These are phyloP conservation scores for Drosophila pseudoananassae DNA, from an alignment of 1,140 invertebrate genomes.

Conservation along the genomic window DNA sequence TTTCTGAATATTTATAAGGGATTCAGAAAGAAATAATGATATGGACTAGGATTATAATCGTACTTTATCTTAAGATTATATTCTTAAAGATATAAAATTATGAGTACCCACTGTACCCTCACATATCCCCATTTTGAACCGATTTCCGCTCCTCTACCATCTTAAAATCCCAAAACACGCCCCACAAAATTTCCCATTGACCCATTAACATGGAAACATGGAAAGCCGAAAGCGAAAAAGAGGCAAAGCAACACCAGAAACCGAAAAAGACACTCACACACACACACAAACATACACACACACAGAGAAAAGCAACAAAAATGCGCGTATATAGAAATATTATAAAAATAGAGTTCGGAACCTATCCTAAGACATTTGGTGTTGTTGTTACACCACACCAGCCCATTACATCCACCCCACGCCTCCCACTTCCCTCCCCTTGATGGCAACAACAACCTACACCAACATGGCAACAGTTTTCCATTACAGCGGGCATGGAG, in stretches of 20 bases:
- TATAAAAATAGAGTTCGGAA: constrained; percentile 65
- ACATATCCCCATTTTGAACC: constrained; percentile 20
- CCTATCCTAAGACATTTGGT: constrained; percentile 73
- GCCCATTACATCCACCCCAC: constrained; percentile 1
- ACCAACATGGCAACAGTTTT: constrained; percentile 78
- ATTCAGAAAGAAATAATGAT: too few species aligned
- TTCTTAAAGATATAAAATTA: too few species aligned
- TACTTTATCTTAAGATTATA: too few species aligned
- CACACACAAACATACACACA: constrained; percentile 11
- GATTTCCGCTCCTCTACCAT: constrained; percentile 21
- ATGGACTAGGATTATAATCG: too few species aligned
- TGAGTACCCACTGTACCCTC: constrained; percentile 4
- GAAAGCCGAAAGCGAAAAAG: constrained; percentile 52
- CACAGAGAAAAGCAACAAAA: constrained; percentile 4
- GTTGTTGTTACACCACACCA: constrained; percentile 34
- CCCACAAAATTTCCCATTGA: constrained; percentile 75
- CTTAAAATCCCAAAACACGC: constrained; percentile 46
- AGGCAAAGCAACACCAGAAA: constrained; percentile 21
- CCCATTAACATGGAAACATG: constrained; percentile 78
- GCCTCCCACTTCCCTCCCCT: neutral
- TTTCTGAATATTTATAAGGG: too few species aligned
- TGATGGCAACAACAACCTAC: constrained; percentile 51
- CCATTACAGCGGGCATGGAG: constrained; percentile 55
- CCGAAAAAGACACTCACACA: constrained; percentile 16
- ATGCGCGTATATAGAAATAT: constrained; percentile 3